Evolutionary conservation across 1,140 invertebrate genomes (phyloP), one percentile per base, ranked within the genome.

Genomic region (Zaprionus ghesquierei): DNA sequence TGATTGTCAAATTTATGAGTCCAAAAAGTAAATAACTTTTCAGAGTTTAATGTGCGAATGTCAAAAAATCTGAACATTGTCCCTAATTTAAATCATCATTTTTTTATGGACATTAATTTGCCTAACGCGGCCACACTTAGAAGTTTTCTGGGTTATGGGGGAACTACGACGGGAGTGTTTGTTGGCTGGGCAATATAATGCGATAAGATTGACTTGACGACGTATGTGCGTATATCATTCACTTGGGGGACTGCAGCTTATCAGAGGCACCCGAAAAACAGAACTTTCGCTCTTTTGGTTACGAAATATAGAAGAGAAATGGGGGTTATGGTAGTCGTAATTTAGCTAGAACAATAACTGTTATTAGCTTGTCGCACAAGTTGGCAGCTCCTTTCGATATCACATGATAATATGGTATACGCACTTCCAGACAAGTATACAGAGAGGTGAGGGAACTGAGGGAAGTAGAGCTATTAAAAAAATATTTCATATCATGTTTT

Each of bases 141-240:
- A 79, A 82, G 8, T 46, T 46, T 22, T 79, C 68, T 75, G 70
- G 79, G 79, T 78, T 75, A 75, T 62, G 55, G 64, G 60, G 73
- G 6, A 41, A 41, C 2, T 41, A 15, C 15, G 35, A 41, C 5
- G n/a, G 6, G 35, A 2, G n/a, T 41, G 31, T 41, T 12, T 46
- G 41, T 46, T 46, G 41, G 51, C 1, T 13, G 15, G 33, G 23
- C 23, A 64, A 55, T 41, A 55, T 41, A 54, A 27, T 22, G 25
- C 46, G 54, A 72, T 66, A 72, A 72, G 69, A 66, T 72, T 70
- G 31, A n/a, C 3, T 31, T 35, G 50, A 2, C n/a, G n/a, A n/a
- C n/a, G n/a, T 41, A n/a, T 41, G 35, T 41, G 35, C n/a, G n/a
- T 41, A 41, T 41, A 41, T 41, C 35, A 41, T 41, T 41, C 5